phyloP scores from a whole-genome alignment of 2,797 vertebrate species.

The Lagodon rhomboides region DNA sequence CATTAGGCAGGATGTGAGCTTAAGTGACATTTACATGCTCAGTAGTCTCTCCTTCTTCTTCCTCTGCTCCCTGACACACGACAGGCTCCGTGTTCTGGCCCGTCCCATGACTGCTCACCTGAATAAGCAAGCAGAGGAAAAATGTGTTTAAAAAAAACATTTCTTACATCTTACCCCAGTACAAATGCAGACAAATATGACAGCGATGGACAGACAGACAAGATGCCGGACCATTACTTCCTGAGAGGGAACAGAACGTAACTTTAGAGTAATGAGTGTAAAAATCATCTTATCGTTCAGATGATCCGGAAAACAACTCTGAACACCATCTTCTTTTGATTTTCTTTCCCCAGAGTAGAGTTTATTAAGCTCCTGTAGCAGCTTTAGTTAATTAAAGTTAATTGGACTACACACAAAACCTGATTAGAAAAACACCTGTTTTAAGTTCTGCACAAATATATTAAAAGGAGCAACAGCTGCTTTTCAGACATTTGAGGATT shows the following conservation, averaged over 20 bases:
- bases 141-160: neutral
- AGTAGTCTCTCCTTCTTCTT: slow-evolving; percentile 44
- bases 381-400: neutral
- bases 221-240: slow-evolving; percentile 61
- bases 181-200: slow-evolving; percentile 42
- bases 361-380: neutral
- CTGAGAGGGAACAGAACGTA: slow-evolving; percentile 55
- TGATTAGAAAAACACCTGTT: slow-evolving; percentile 6
- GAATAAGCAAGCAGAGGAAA: slow-evolving; percentile 39
- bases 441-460: neutral
- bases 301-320: neutral
- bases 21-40: slow-evolving; percentile 79
- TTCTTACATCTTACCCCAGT: slow-evolving; percentile 1
- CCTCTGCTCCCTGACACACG: slow-evolving; percentile 37
- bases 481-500: neutral
- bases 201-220: slow-evolving; percentile 43
- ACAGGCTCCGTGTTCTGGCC: slow-evolving; percentile 22
- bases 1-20: slow-evolving; percentile 67
- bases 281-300: neutral
- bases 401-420: neutral
- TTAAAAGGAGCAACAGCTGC: slow-evolving; percentile 2
- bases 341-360: neutral
- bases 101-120: slow-evolving; percentile 67
- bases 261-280: slow-evolving; percentile 2
- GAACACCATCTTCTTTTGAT: neutral